Percentiles rank a stretch among this genome's conserved stretches.
Evolutionary conservation across 2,888 invertebrate species (phyloP).

Genomic region (Morpho helenor): DNA sequence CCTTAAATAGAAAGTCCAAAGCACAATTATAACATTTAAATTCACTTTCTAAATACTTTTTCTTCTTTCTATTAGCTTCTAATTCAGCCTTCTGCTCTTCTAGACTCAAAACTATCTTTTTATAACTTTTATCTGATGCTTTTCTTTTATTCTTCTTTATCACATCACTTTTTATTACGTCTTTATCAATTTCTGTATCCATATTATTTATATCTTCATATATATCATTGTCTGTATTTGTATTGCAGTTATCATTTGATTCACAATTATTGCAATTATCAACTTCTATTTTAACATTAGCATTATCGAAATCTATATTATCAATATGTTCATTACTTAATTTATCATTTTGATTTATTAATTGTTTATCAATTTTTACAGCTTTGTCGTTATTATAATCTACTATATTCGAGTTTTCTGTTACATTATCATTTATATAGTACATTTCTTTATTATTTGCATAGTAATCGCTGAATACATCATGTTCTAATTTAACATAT

Average conservation of each 20-base stretch:
- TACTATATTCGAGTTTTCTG: conserved; percentile 13
- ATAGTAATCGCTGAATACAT: conserved; percentile 28
- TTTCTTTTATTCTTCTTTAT: conserved; percentile 23
- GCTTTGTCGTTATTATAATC: conserved; percentile 11
- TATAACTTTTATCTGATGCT: conserved; percentile 37
- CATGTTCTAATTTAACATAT: conserved; percentile 37
- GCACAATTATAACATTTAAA: conserved; percentile 67
- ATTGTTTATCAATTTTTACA: conserved; percentile 24
- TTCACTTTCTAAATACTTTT: conserved; percentile 59
- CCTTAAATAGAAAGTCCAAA: conserved; percentile 60
- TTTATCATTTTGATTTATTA: background rate
- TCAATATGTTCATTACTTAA: conserved; percentile 15
- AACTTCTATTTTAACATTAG: background rate
- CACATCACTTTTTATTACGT: conserved; percentile 6
- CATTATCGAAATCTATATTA: conserved; percentile 18
- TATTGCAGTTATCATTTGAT: background rate
- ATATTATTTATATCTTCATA: background rate
- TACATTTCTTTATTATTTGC: conserved; percentile 6
- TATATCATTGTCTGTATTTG: background rate
- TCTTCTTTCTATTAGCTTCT: conserved; percentile 52
- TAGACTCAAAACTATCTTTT: conserved; percentile 45
- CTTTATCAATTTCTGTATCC: conserved; percentile 7
- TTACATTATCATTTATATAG: conserved; percentile 19
- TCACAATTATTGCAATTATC: background rate
- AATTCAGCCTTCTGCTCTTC: conserved; percentile 62